Evolutionary conservation across 2,888 invertebrate species (phyloP).

Genomic region (Chelonus formosanus): DNA sequence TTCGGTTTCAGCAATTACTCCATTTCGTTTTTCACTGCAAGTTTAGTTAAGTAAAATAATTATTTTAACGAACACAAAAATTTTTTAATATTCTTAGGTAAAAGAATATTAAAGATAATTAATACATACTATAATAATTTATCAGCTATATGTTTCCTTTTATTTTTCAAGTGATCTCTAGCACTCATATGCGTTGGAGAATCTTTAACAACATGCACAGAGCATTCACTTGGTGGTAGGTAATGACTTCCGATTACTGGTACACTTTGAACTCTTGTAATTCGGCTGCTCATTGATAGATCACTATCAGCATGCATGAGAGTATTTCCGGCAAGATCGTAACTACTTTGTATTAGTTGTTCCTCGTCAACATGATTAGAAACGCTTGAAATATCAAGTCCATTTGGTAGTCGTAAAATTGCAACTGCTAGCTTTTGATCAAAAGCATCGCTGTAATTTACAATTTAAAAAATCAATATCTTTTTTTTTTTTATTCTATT

Average conservation of each 20-base stretch:
- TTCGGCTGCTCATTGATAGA: constrained; percentile 57
- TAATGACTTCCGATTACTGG: constrained; percentile 54
- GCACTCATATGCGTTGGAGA: constrained; percentile 55
- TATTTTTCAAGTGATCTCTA: constrained; percentile 56
- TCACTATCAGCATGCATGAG: constrained; percentile 64
- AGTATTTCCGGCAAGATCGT: constrained; percentile 59
- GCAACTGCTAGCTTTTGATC: constrained; percentile 91
- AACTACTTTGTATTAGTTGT: constrained; percentile 60
- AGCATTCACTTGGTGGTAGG: constrained; percentile 43
- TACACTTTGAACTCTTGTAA: constrained; percentile 61
- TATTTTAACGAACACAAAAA: background rate
- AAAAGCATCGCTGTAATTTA: constrained; percentile 80
- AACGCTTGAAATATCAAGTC: constrained; percentile 79
- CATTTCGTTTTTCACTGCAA: constrained; percentile 52
- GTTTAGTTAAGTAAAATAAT: background rate
- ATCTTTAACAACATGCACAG: constrained; percentile 45
- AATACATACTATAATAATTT: constrained; percentile 53
- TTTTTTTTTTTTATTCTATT: constrained; percentile 10
- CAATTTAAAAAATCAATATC: too few species aligned
- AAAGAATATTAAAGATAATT: constrained; percentile 4
- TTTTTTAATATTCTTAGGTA: constrained; percentile 13
- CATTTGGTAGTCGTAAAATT: constrained; percentile 85
- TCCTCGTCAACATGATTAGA: constrained; percentile 51
- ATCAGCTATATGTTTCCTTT: constrained; percentile 55
- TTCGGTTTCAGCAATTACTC: constrained; percentile 64